Evolutionary conservation across 1,140 invertebrate genomes (phyloP), one percentile per base, ranked within the genome.

Genomic region (Dufourea novaeangliae): DNA sequence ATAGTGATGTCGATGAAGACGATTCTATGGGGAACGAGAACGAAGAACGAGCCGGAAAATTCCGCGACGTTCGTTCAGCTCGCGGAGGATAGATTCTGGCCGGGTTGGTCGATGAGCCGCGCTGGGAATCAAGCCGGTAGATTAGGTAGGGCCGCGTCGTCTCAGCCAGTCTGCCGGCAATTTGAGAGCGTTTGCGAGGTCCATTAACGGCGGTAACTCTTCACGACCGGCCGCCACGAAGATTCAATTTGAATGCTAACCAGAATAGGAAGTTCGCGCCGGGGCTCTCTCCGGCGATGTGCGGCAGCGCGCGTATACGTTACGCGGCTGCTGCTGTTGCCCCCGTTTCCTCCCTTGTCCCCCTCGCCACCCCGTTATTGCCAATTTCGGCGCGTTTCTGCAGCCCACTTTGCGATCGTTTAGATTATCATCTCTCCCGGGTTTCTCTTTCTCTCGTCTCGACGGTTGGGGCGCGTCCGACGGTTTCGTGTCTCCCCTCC

Each of bases 231-330:
- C 84, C 85, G 83, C 85, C 85, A 84, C 85, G 87, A 88, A 86
- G 88, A 91, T 91, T 92, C 89, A 89, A 92, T 92, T 91, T 91
- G 85, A 91, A 91, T 90, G 88, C 87, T 90, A 92, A 91, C 86
- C 87, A 91, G 87, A 91, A 87, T 82, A 88, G 87, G 86, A 90
- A 89, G 87, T 90, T 88, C 79, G 81, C 86, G 79, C 85, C 80
- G 72, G 80, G 79, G 86, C 79, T 77, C 80, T 74, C 79, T 77
- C 79, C 78, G 34, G 34, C 46, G 20, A n/a, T n/a, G n/a, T n/a
- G 76, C 46, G 25, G 39, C 10, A 39, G 17, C 71, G 82, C 71
- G 82, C 86, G 83, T 87, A 85, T 80, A 82, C 79, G 59, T 80
- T 79, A 79, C 77, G 66, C 80, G 74, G 68, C 82, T 39, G 80